phyloP scores from a whole-genome alignment of 1,140 invertebrate species.

The Antheraea pernyi region DNA sequence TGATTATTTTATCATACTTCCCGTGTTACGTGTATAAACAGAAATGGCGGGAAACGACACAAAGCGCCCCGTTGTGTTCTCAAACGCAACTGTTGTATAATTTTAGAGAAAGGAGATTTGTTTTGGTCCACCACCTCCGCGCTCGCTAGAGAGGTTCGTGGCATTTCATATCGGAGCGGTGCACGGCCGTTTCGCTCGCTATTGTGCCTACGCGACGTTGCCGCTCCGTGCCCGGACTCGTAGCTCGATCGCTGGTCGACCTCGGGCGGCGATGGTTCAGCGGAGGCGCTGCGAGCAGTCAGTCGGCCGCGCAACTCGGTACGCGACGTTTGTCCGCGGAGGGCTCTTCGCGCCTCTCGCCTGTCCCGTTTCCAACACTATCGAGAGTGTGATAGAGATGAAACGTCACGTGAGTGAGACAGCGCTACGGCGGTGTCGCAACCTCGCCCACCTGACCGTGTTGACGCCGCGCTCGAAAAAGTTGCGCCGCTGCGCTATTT shows the following conservation, averaged over 20 bases:
- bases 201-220: conserved; percentile 65
- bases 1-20: not conserved
- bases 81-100: conserved; percentile 61
- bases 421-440: conserved; percentile 71
- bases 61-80: conserved; percentile 39
- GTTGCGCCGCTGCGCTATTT: conserved; percentile 77
- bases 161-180: conserved; percentile 64
- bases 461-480: conserved; percentile 77
- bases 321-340: conserved; percentile 71
- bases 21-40: not conserved
- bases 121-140: conserved; percentile 73
- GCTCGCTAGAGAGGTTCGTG: conserved; percentile 50
- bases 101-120: conserved; percentile 78
- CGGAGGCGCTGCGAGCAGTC: conserved; percentile 55
- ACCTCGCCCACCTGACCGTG: conserved; percentile 77
- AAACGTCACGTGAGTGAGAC: conserved; percentile 42
- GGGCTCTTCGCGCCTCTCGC: conserved; percentile 52
- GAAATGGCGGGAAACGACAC: conserved; percentile 43
- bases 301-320: conserved; percentile 72
- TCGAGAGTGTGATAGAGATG: conserved; percentile 58
- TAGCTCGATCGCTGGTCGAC: conserved; percentile 58
- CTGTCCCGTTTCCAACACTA: conserved; percentile 25
- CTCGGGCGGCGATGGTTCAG: conserved; percentile 29
- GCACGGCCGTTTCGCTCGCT: conserved; percentile 65
- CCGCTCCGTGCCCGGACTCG: conserved; percentile 40